Evolutionary conservation across 1,140 invertebrate genomes (phyloP).

Genomic region (Nylanderia fulva): DNA sequence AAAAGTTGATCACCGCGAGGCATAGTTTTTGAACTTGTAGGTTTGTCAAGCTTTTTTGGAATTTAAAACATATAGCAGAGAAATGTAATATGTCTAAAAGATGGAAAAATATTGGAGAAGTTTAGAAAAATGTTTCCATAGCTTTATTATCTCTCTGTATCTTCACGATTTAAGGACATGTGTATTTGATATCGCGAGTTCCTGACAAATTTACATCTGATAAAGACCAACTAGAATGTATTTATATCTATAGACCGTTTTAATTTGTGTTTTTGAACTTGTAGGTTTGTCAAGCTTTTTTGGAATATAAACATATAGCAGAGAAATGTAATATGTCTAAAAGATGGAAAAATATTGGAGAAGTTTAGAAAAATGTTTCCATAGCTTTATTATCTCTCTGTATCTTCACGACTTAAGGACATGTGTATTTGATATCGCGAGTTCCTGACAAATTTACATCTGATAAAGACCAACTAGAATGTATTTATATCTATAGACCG

Average conservation of each 20-base stretch:
- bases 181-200: not conserved
- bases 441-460: not conserved
- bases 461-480: not conserved
- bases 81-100: not conserved
- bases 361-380: constrained; percentile 14
- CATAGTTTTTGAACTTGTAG: constrained; percentile 16
- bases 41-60: not conserved
- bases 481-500: not conserved
- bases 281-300: not conserved
- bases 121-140: constrained; percentile 2
- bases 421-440: not conserved
- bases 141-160: not conserved
- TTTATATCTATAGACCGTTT: not conserved
- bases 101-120: not conserved
- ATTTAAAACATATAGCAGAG: constrained; percentile 4
- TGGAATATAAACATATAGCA: constrained; percentile 12
- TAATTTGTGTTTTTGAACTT: constrained; percentile 27
- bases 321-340: not conserved
- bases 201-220: not conserved
- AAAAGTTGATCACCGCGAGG: constrained; percentile 30
- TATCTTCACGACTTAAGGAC: not conserved
- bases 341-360: not conserved
- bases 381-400: not conserved
- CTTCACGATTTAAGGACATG: not conserved
- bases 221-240: not conserved